Conservation (phyloP, 2,888 invertebrate genomes). For the Diarsia rubi region DNA sequence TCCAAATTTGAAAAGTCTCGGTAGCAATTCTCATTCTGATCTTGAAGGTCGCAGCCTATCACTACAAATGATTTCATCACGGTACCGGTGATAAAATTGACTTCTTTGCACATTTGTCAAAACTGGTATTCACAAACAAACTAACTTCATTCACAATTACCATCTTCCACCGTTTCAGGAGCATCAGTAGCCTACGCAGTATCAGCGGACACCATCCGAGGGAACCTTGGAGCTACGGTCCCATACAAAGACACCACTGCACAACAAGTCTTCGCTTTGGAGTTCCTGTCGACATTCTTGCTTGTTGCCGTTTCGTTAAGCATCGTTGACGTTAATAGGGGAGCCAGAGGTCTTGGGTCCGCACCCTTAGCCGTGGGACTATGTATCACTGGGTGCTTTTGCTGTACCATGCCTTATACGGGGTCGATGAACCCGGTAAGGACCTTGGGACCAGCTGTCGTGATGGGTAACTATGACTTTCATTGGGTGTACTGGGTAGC, state of each 20-base stretch:
- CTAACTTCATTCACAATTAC: not conserved
- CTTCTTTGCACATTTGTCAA: not conserved
- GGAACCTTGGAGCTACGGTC: slow-evolving; percentile 56
- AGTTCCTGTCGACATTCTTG: slow-evolving; percentile 69
- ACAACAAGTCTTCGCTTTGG: slow-evolving; percentile 60
- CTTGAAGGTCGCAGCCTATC: not conserved
- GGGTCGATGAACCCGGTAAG: slow-evolving; percentile 68
- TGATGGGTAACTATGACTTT: slow-evolving; percentile 63
- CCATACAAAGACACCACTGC: slow-evolving; percentile 49
- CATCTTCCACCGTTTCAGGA: slow-evolving; percentile 56
- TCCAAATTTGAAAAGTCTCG: not conserved
- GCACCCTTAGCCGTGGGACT: slow-evolving; percentile 70
- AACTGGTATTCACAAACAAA: not conserved
- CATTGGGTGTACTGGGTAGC: slow-evolving; percentile 71
- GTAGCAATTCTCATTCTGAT: not conserved
- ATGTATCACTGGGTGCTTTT: slow-evolving; percentile 67
- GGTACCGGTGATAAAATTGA: not conserved
- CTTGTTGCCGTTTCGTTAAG: slow-evolving; percentile 67
- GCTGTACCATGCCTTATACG: slow-evolving; percentile 66
- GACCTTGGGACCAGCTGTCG: slow-evolving; percentile 66
- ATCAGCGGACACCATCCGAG: slow-evolving; percentile 51
- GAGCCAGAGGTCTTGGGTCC: slow-evolving; percentile 69
- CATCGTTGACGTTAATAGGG: slow-evolving; percentile 63
- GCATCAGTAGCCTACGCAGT: slow-evolving; percentile 63
- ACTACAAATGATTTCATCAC: not conserved